Conservation (phyloP, 2,797 vertebrate species). For the Sebastes iracundus region DNA sequence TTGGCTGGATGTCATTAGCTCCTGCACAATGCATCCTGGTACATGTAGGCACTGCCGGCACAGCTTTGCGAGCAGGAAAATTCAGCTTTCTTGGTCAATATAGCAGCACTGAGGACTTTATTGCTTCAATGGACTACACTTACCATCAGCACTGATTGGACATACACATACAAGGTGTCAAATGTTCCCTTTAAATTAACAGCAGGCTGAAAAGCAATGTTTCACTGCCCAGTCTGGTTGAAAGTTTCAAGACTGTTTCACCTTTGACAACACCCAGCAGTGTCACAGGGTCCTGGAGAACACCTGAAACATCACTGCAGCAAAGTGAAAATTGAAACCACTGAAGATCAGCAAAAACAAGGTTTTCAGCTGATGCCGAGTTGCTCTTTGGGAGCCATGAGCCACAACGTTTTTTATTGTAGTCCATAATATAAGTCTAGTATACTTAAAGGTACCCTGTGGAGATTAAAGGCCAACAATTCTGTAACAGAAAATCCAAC, state of each 20-base stretch:
- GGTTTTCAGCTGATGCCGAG: background rate
- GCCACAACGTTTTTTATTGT: no score
- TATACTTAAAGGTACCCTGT: no score
- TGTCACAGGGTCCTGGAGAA: background rate
- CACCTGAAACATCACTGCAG: background rate
- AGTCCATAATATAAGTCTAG: no score
- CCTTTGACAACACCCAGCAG: background rate
- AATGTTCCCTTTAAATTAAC: no score
- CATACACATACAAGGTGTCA: no score
- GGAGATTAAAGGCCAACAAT: no score
- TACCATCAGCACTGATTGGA: no score
- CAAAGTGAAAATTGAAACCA: background rate
- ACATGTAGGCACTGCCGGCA: background rate
- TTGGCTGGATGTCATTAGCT: no score
- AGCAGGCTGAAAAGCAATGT: no score
- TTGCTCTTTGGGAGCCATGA: no score
- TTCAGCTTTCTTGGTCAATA: background rate
- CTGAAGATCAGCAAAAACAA: background rate
- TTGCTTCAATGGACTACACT: background rate
- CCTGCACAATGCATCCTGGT: background rate
- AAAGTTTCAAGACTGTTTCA: background rate
- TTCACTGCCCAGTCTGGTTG: no score
- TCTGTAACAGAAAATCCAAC: background rate
- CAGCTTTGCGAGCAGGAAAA: background rate
- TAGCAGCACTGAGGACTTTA: background rate